phyloP scores from a whole-genome alignment of 1,140 invertebrate species.

The Theocolax elegans region DNA sequence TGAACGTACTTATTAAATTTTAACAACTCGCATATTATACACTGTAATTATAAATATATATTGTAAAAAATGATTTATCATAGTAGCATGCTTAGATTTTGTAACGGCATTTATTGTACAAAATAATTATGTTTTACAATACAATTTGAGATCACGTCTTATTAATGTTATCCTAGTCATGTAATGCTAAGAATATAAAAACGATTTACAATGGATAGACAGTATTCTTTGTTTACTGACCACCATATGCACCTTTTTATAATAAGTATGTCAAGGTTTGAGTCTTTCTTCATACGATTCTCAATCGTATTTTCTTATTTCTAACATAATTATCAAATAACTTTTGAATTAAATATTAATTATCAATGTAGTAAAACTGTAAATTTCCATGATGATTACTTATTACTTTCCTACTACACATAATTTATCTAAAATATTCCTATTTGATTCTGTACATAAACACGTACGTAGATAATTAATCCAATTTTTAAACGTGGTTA shows the following conservation, averaged over 20 bases:
- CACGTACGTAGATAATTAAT: too few species aligned
- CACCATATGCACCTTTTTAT: background rate
- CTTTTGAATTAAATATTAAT: too few species aligned
- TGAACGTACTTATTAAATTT: background rate
- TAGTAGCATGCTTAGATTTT: conserved; percentile 15
- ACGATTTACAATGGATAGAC: background rate
- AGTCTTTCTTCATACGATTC: background rate
- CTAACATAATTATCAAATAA: too few species aligned
- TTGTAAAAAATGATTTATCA: conserved; percentile 5
- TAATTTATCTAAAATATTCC: too few species aligned
- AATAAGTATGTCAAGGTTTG: background rate
- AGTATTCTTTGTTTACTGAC: background rate
- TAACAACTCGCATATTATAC: background rate
- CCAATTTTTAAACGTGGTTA: too few species aligned
- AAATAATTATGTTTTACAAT: conserved; percentile 14
- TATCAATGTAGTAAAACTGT: too few species aligned
- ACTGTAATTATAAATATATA: conserved; percentile 5
- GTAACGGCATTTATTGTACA: conserved; percentile 25
- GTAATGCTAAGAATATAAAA: background rate
- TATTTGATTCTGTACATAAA: too few species aligned
- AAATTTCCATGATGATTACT: too few species aligned
- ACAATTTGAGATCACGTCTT: conserved; percentile 18
- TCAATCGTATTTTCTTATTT: background rate
- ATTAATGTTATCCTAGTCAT: background rate
- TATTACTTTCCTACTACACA: too few species aligned